Percentiles rank a stretch among this genome's conserved stretches.
phyloP scores from a whole-genome alignment of 1,140 invertebrate species.

The Sarcophaga peregrina region DNA sequence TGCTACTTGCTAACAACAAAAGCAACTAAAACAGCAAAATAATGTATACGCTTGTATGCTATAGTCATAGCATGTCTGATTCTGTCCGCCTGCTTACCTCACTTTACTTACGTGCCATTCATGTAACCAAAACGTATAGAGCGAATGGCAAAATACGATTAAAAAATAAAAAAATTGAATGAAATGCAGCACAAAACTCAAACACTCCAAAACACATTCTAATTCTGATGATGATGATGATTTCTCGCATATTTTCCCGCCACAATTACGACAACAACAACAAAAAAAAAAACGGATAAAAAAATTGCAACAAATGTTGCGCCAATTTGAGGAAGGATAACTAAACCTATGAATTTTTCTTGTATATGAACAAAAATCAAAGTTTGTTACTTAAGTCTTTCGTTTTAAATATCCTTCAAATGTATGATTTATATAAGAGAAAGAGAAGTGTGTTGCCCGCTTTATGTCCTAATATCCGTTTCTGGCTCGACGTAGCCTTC shows the following conservation, averaged over 20 bases:
- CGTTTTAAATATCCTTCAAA: too few relatives aligned
- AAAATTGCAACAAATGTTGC: not conserved
- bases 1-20: slow-evolving; percentile 17
- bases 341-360: not conserved
- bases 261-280: slow-evolving; percentile 17
- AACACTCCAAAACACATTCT: slow-evolving; percentile 38
- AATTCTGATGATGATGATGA: slow-evolving; percentile 37
- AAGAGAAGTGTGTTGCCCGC: too few relatives aligned
- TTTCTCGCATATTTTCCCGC: slow-evolving; percentile 37
- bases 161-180: not conserved
- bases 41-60: not conserved
- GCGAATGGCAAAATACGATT: not conserved
- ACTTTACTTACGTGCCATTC: slow-evolving; percentile 17
- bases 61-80: not conserved
- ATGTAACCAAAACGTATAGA: not conserved
- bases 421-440: too few relatives aligned
- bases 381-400: too few relatives aligned
- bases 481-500: too few relatives aligned
- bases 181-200: slow-evolving; percentile 18
- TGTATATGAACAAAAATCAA: too few relatives aligned
- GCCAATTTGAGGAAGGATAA: not conserved
- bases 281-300: not conserved
- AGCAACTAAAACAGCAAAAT: not conserved
- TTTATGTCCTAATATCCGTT: too few relatives aligned
- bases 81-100: slow-evolving; percentile 39